A percentile compares a stretch with the other conserved stretches of the same genome.
Evolutionary conservation across 1,140 invertebrate genomes (phyloP).

Genomic region (Drosophila tristis): DNA sequence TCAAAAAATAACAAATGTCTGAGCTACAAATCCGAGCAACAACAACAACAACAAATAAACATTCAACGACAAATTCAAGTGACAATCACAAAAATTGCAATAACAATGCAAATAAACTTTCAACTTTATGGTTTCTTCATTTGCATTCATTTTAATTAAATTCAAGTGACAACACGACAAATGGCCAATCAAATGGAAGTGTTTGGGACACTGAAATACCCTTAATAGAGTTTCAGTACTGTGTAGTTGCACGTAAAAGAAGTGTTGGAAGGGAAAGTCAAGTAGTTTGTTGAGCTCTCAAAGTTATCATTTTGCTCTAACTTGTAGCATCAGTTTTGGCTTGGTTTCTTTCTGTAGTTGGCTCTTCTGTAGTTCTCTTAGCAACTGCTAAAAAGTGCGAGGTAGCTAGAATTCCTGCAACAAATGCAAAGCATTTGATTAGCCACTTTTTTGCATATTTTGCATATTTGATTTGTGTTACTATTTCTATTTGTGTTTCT

Average conservation of each 20-base stretch:
- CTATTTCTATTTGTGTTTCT: constrained; percentile 29
- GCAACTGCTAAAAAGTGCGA: background rate
- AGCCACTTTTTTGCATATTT: constrained; percentile 49
- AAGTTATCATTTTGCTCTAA: too few relatives aligned
- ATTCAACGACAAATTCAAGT: constrained; percentile 25
- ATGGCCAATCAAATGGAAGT: constrained; percentile 6
- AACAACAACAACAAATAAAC: constrained; percentile 20
- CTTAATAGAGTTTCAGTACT: background rate
- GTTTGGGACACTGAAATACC: background rate
- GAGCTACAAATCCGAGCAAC: constrained; percentile 10
- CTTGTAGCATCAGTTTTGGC: too few relatives aligned
- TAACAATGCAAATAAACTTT: constrained; percentile 54
- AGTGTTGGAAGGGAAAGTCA: too few relatives aligned
- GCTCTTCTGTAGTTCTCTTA: too few relatives aligned
- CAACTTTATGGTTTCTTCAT: constrained; percentile 56
- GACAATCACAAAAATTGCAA: constrained; percentile 61
- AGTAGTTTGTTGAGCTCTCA: too few relatives aligned
- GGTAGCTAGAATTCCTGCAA: constrained; percentile 17
- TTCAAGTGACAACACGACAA: constrained; percentile 37
- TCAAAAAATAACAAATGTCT: constrained; percentile 30
- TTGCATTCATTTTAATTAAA: constrained; percentile 65
- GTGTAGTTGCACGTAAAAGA: too few relatives aligned
- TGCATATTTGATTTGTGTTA: constrained; percentile 62
- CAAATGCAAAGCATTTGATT: constrained; percentile 14
- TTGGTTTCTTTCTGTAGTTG: too few relatives aligned